phyloP scores from a whole-genome alignment of 2,113 vertebrate genomes.

The Ahaetulla prasina region DNA sequence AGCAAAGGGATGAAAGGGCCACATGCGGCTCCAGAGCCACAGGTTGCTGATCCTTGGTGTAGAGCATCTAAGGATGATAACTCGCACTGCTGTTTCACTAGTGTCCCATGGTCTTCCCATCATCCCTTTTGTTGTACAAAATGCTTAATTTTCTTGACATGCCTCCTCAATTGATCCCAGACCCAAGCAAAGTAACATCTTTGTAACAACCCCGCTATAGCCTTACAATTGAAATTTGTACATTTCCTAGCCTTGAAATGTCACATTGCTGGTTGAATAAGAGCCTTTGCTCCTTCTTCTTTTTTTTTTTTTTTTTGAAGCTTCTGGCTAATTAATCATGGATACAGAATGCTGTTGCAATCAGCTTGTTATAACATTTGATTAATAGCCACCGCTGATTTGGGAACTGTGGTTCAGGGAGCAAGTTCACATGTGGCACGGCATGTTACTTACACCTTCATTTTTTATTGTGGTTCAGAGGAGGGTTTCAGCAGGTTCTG shows the following conservation, averaged over 20 bases:
- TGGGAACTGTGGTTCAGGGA: slow-evolving; percentile 20
- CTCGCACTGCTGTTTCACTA: not conserved
- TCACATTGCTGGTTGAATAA: slow-evolving; percentile 13
- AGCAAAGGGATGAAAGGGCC: no score
- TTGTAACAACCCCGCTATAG: not conserved
- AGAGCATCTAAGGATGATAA: not conserved
- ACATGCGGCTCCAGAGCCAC: no score
- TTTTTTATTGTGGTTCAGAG: no score
- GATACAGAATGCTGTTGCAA: slow-evolving; percentile 48
- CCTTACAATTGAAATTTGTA: not conserved
- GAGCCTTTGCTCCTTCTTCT: slow-evolving; percentile 17
- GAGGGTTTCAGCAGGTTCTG: no score
- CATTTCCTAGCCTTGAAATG: slow-evolving; percentile 29
- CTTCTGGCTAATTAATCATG: slow-evolving; percentile 49
- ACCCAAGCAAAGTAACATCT: not conserved
- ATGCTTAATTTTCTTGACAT: slow-evolving; percentile 1
- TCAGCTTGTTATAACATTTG: slow-evolving; percentile 46
- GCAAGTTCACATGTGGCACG: slow-evolving; percentile 44
- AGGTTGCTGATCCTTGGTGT: no score
- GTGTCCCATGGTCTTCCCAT: not conserved
- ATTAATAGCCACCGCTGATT: slow-evolving; percentile 55
- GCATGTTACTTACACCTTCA: slow-evolving; percentile 25
- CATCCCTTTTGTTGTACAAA: not conserved
- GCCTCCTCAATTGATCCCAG: not conserved
- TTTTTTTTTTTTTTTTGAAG: not conserved